These are phyloP conservation scores for Bradypodion ventrale DNA, from an alignment of 2,797 vertebrate genomes.

Conservation along the genomic window DNA sequence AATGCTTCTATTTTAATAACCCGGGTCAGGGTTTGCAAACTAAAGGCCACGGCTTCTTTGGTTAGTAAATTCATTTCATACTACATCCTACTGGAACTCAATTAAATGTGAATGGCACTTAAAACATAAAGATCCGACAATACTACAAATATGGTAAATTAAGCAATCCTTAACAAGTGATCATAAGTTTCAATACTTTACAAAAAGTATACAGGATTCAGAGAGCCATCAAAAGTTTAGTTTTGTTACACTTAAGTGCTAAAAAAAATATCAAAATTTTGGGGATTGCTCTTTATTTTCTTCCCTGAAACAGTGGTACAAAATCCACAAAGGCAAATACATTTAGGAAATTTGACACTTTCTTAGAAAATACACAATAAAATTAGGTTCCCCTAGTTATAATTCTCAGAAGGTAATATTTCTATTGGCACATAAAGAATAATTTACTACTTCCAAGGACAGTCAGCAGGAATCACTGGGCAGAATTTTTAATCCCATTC, in stretches of 20 bases:
- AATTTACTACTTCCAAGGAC: conserved; percentile 37
- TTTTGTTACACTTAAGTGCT: conserved; percentile 36
- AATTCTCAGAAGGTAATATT: background rate
- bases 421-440: conserved; percentile 48
- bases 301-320: conserved; percentile 29
- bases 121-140: background rate
- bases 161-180: background rate
- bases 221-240: conserved; percentile 13
- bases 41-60: no score
- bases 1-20: no score
- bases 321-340: no score
- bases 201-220: conserved; percentile 32
- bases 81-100: conserved; percentile 6
- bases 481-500: conserved; percentile 27
- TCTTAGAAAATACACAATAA: conserved; percentile 41
- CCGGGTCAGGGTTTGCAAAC: no score
- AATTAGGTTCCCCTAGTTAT: conserved; percentile 23
- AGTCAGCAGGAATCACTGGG: conserved; percentile 39
- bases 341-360: conserved; percentile 35
- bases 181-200: conserved; percentile 6
- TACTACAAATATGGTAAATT: background rate
- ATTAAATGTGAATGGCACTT: background rate
- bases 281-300: conserved; percentile 10
- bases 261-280: conserved; percentile 19
- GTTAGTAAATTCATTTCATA: no score